Percentiles rank a stretch among this genome's conserved stretches.
phyloP scores from a whole-genome alignment of 2,888 invertebrate species.

The Sphecodes monilicornis region DNA sequence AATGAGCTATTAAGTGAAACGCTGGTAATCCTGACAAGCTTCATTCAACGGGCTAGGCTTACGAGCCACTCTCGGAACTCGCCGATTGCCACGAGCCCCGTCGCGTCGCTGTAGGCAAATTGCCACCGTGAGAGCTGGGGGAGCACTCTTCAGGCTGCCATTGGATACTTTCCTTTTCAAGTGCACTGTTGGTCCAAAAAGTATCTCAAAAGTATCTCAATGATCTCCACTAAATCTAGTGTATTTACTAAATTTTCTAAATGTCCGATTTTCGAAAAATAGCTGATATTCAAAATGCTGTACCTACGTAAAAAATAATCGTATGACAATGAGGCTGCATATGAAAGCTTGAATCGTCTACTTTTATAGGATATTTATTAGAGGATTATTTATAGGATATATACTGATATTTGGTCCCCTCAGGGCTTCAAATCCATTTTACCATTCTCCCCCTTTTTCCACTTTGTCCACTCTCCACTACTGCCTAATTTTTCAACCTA shows the following conservation, averaged over 20 bases:
- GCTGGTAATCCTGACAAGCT: slow-evolving; percentile 78
- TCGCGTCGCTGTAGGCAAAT: slow-evolving; percentile 76
- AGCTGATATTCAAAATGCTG: neutral
- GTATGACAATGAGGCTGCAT: neutral
- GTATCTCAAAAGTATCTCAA: too few species aligned
- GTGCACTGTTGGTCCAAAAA: neutral
- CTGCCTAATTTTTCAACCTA: too few species aligned
- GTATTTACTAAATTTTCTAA: neutral
- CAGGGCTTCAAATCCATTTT: too few species aligned
- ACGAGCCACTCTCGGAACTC: slow-evolving; percentile 53
- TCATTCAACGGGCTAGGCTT: slow-evolving; percentile 75
- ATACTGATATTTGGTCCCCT: too few species aligned
- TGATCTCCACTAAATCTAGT: too few species aligned
- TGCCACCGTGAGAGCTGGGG: slow-evolving; percentile 64
- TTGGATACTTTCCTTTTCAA: slow-evolving; percentile 4
- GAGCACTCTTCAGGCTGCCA: slow-evolving; percentile 37
- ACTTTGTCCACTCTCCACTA: too few species aligned
- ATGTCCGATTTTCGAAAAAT: neutral
- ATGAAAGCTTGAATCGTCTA: neutral
- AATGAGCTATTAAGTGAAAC: slow-evolving; percentile 81
- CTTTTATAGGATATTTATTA: too few species aligned
- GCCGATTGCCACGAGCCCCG: slow-evolving; percentile 69
- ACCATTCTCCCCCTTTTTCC: too few species aligned
- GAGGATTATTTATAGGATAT: too few species aligned
- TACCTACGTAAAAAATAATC: neutral